Conservation (phyloP, 2,888 invertebrate genomes). For the Matsumyia berberina region DNA sequence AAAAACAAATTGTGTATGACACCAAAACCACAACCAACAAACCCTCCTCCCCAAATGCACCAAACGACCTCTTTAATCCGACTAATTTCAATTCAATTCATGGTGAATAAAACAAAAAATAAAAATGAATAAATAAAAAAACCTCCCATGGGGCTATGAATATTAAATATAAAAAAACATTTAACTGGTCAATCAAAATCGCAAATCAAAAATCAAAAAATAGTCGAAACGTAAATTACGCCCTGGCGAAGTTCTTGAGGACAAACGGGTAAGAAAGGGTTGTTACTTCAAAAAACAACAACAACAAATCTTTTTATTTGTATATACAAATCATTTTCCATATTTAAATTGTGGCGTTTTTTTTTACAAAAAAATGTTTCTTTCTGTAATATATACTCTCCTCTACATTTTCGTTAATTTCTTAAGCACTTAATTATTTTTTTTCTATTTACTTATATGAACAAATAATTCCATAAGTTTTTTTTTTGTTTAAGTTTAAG, state of each 20-base stretch:
- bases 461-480: background rate
- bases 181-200: conserved; percentile 25
- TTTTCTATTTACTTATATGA: conserved; percentile 9
- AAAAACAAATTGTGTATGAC: conserved; percentile 38
- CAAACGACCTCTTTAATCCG: conserved; percentile 10
- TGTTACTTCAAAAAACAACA: conserved; percentile 29
- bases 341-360: conserved; percentile 25
- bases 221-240: conserved; percentile 87
- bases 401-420: conserved; percentile 22
- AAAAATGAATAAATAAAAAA: conserved; percentile 1
- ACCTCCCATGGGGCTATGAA: background rate
- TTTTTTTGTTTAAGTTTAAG: background rate
- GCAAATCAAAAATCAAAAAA: too few species aligned
- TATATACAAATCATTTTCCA: conserved; percentile 49
- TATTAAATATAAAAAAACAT: conserved; percentile 77
- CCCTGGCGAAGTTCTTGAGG: conserved; percentile 96
- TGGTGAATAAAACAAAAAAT: conserved; percentile 8
- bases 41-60: conserved; percentile 16
- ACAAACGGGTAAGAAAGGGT: conserved; percentile 92
- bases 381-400: conserved; percentile 37
- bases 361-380: conserved; percentile 23
- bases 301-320: conserved; percentile 10
- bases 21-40: conserved; percentile 24
- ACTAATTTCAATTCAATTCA: conserved; percentile 27
- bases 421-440: conserved; percentile 59